Evolutionary conservation across 2,113 vertebrate species (phyloP).

Genomic region (Tamias sibiricus): DNA sequence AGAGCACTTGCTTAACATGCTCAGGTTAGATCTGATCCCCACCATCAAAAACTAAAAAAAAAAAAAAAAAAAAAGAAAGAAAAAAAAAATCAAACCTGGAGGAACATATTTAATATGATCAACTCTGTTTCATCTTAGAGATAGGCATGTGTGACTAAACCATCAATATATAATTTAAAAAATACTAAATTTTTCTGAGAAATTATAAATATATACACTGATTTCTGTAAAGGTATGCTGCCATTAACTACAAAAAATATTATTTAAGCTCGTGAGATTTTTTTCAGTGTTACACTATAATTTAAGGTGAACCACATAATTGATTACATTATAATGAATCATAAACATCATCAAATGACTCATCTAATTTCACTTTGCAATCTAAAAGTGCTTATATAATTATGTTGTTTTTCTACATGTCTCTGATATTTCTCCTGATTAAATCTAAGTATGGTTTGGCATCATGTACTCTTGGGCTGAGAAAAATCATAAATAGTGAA

Average conservation of each 20-base stretch:
- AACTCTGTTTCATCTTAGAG: not conserved
- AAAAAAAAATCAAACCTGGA: not conserved
- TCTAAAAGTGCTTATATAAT: slow-evolving; percentile 49
- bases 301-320: slow-evolving; percentile 54
- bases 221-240: not conserved
- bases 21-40: not conserved
- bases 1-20: not conserved
- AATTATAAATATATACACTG: not conserved
- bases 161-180: not conserved
- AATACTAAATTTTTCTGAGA: not conserved
- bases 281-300: slow-evolving; percentile 14
- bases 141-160: not conserved
- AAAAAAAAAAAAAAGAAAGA: not conserved
- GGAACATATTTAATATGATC: not conserved
- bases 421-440: slow-evolving; percentile 49
- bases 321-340: slow-evolving; percentile 56
- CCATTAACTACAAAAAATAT: not conserved
- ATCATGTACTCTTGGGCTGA: slow-evolving; percentile 14
- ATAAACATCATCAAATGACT: slow-evolving; percentile 44
- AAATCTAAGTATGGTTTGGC: slow-evolving; percentile 54
- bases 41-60: too few relatives aligned
- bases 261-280: not conserved
- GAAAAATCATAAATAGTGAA: slow-evolving; percentile 47
- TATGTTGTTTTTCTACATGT: slow-evolving; percentile 57
- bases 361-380: slow-evolving; percentile 58